A percentile compares a stretch with the other conserved stretches of the same genome.
These are phyloP conservation scores for Amphiura filiformis DNA, from an alignment of 35 echinoderm and acorn worm species.

Conservation along the genomic window DNA sequence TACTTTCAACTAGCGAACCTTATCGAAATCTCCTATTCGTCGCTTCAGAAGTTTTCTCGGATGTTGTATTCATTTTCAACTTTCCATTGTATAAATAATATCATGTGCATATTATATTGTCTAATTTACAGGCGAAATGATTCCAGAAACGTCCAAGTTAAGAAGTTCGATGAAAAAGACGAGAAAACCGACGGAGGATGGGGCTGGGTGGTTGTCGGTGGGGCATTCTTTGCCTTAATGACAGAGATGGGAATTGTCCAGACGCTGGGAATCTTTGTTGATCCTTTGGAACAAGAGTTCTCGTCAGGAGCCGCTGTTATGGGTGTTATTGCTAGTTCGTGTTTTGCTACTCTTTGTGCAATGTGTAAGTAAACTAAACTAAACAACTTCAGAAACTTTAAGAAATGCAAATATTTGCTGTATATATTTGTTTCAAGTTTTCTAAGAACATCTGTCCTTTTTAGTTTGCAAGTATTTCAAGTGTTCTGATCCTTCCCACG, in stretches of 20 bases:
- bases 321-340: constrained; percentile 21
- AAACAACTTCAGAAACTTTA: no score
- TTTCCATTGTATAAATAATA: no score
- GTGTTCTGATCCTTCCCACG: no score
- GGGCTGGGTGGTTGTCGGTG: constrained; percentile 18
- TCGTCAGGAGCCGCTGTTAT: neutral
- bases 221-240: constrained; percentile 21
- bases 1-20: no score
- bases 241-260: constrained; percentile 27
- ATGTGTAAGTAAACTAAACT: constrained; percentile 20
- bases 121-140: neutral
- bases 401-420: no score
- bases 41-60: no score
- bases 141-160: neutral
- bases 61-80: no score
- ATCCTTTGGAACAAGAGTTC: constrained; percentile 27
- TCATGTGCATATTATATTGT: no score
- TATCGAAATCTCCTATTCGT: no score
- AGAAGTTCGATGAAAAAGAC: neutral
- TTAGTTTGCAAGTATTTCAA: no score
- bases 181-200: constrained; percentile 25
- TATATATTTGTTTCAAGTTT: no score
- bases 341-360: constrained; percentile 18
- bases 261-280: constrained; percentile 16
- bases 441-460: no score